Base-by-base conservation (phyloP, 2,113 vertebrate genomes). In the Thamnophis sirtalis region DNA sequence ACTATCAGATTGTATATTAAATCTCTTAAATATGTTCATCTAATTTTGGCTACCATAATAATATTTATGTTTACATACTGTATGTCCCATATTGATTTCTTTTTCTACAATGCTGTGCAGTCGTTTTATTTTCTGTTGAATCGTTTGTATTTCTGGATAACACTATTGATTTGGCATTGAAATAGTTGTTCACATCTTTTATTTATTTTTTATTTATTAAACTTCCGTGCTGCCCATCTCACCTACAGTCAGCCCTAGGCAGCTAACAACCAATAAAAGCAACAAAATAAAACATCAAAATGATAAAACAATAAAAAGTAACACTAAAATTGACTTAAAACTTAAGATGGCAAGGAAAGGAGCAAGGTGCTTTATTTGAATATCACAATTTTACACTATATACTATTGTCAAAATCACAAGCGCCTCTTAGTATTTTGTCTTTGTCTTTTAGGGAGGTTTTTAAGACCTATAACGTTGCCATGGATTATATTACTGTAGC, bases 401-500 rank as follows among this genome's bases (percentile, higher is more conserved):
- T 92, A 91, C 54, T 22, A 28, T 53, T 84, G 10, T 90, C 21
- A 49, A 26, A 15, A 53, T 87, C 43, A 50, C 88, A 28, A 88
- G 43, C 90, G 91, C 0, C 94, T 90, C 91, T 92, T 93, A 91
- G 55, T 86, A 26, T 33, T 8, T 11, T 89, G 22, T 60, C 21
- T 84, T 89, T 93, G 91, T 92, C 91, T 96, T 9, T 53, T 53
- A 99, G 99, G 9, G 99, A 99, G 96, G 99, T 99, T 94, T 99
- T 99, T 95, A 99, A 99, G 97, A 99, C 98, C 0, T 99, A 99
- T n/a, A 99, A 99, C 0, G 98, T 99, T 95, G 99, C 99, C 90
- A 98, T 99, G 98, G 99, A 99, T 96, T 99, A 98, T 96, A 97
- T 99, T 95, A 99, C 99, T 0, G 96, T 99, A 93, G 98, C 98